Evolutionary conservation across 2,113 vertebrate genomes (phyloP).

Genomic region (Malurus elegans): DNA sequence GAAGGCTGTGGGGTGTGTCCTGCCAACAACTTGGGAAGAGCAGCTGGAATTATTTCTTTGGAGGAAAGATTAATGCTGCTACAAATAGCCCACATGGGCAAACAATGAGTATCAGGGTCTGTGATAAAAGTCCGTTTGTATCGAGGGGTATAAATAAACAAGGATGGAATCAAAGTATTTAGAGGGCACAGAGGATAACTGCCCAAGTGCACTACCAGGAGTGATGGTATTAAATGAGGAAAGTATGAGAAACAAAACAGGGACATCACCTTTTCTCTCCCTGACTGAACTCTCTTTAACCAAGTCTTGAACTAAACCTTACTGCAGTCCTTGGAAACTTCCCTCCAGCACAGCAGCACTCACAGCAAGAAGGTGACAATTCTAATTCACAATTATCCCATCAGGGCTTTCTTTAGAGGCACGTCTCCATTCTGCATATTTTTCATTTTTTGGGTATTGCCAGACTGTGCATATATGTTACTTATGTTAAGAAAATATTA

Average conservation of each 20-base stretch:
- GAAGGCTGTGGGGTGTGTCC: background rate
- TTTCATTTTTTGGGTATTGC: background rate
- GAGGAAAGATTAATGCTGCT: slow-evolving; percentile 35
- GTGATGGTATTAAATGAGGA: background rate
- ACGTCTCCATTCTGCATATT: background rate
- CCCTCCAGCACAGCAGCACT: background rate
- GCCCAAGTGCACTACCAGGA: background rate
- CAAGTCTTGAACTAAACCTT: background rate
- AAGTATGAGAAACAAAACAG: background rate
- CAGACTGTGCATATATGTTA: background rate
- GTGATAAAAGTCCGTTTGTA: background rate
- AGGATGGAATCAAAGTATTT: slow-evolving; percentile 17
- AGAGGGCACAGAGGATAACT: background rate
- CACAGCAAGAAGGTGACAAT: background rate
- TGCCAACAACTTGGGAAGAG: background rate
- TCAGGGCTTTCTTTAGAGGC: background rate
- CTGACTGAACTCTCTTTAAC: background rate
- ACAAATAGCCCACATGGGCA: slow-evolving; percentile 6
- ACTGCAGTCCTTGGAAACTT: background rate
- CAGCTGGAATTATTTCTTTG: background rate
- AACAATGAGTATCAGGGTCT: background rate
- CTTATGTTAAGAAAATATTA: background rate
- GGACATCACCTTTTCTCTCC: background rate
- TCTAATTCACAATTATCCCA: background rate
- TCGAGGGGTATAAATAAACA: slow-evolving; percentile 30